Evolutionary conservation across 2,888 invertebrate genomes (phyloP).

Genomic region (Drosophila affinis): DNA sequence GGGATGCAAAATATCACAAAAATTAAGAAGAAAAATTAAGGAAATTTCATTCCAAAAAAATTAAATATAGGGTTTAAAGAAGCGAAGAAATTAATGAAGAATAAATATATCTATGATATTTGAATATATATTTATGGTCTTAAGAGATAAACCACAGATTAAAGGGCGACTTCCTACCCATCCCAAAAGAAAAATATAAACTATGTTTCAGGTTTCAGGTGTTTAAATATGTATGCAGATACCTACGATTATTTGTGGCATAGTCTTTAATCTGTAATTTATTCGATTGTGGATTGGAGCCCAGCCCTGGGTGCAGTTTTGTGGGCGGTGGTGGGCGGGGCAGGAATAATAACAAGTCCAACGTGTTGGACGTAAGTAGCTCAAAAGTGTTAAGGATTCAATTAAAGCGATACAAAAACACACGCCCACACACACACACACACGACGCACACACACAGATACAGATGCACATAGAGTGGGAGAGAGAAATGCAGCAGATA

Average conservation of each 20-base stretch:
- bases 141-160: too few relatives aligned
- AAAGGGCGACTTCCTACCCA: too few relatives aligned
- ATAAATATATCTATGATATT: too few relatives aligned
- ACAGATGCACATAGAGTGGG: conserved; percentile 24
- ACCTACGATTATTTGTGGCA: too few relatives aligned
- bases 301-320: conserved; percentile 15
- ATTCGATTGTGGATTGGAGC: not conserved
- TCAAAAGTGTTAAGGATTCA: conserved; percentile 82
- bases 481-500: not conserved
- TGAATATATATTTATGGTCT: too few relatives aligned
- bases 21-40: not conserved
- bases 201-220: too few relatives aligned
- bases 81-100: not conserved
- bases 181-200: too few relatives aligned
- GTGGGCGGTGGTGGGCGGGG: conserved; percentile 1
- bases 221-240: too few relatives aligned
- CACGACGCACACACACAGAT: conserved; percentile 8
- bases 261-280: not conserved
- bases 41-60: too few relatives aligned
- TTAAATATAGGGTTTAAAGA: not conserved
- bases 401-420: conserved; percentile 79
- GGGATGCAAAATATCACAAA: conserved; percentile 48
- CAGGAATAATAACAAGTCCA: conserved; percentile 68
- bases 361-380: conserved; percentile 79
- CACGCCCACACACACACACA: conserved; percentile 12